Conservation (phyloP, 2,888 invertebrate genomes). For the Leptodirus hochenwartii region DNA sequence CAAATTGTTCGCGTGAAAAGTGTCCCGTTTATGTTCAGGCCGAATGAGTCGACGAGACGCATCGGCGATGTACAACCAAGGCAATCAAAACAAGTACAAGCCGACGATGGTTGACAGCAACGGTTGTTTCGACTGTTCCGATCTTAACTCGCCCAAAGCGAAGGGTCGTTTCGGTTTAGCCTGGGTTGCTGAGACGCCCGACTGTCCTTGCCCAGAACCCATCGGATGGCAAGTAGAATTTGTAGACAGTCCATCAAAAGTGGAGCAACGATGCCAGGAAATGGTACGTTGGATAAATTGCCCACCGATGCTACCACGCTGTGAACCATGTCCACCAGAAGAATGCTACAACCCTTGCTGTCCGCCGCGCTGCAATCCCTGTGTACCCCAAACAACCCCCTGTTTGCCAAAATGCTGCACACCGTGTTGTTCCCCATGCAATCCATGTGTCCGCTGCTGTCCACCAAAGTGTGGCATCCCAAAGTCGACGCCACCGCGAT, state of each 20-base stretch:
- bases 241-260: conserved; percentile 21
- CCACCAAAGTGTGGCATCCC: neutral
- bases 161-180: conserved; percentile 24
- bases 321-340: conserved; percentile 13
- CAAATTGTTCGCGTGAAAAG: too few relatives aligned
- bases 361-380: conserved; percentile 14
- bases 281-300: conserved; percentile 22
- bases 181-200: conserved; percentile 20
- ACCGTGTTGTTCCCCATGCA: conserved; percentile 8
- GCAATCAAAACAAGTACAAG: too few relatives aligned
- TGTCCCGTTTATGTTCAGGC: too few relatives aligned
- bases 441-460: neutral
- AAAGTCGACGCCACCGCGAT: conserved; percentile 3
- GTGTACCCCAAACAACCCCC: conserved; percentile 13
- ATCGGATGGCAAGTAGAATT: conserved; percentile 25
- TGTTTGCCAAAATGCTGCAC: conserved; percentile 11
- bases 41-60: too few relatives aligned
- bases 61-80: too few relatives aligned
- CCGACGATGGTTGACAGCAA: conserved; percentile 9
- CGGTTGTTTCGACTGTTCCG: conserved; percentile 8
- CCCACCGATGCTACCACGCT: conserved; percentile 18
- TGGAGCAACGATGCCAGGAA: conserved; percentile 20
- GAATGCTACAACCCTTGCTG: conserved; percentile 12
- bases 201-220: conserved; percentile 17
- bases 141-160: conserved; percentile 11